Percentiles rank a stretch among this genome's conserved stretches.
These are phyloP conservation scores for Ataeniobius toweri DNA, from an alignment of 2,797 vertebrate genomes.

Conservation along the genomic window DNA sequence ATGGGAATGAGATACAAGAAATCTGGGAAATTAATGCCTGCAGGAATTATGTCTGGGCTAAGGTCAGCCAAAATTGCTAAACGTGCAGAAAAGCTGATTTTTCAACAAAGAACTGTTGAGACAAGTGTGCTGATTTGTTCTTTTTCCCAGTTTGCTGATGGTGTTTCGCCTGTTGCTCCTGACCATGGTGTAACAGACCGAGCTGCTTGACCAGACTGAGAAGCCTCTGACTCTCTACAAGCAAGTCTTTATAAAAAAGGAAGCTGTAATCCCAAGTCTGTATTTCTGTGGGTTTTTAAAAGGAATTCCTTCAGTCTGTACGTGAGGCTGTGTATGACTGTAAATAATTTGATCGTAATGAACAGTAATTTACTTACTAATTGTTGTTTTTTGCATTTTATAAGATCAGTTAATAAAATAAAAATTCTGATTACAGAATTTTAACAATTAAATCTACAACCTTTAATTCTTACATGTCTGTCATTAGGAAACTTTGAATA, in stretches of 20 bases:
- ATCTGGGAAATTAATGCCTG: slow-evolving; percentile 91
- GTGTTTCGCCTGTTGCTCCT: slow-evolving; percentile 86
- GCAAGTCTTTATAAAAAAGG: neutral
- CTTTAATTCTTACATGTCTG: neutral
- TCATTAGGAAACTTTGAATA: neutral
- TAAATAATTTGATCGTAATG: neutral
- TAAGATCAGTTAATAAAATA: neutral
- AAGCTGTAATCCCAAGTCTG: slow-evolving; percentile 27
- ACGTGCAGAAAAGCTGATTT: neutral
- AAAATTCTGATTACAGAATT: neutral
- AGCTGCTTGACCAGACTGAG: slow-evolving; percentile 4
- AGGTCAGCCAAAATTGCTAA: slow-evolving; percentile 78
- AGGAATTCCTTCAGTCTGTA: neutral
- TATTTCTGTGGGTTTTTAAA: slow-evolving; percentile 3
- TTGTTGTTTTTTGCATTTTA: neutral
- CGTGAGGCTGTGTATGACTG: neutral
- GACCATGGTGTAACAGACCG: slow-evolving; percentile 53
- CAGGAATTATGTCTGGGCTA: slow-evolving; percentile 86
- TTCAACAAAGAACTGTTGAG: neutral
- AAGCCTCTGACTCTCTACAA: neutral
- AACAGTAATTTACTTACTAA: neutral
- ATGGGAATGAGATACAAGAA: slow-evolving; percentile 94
- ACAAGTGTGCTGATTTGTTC: neutral
- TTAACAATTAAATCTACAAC: neutral
- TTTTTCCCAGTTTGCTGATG: slow-evolving; percentile 87